phyloP scores from a whole-genome alignment of 2,888 invertebrate species.

The Arrhopalites spinosus region DNA sequence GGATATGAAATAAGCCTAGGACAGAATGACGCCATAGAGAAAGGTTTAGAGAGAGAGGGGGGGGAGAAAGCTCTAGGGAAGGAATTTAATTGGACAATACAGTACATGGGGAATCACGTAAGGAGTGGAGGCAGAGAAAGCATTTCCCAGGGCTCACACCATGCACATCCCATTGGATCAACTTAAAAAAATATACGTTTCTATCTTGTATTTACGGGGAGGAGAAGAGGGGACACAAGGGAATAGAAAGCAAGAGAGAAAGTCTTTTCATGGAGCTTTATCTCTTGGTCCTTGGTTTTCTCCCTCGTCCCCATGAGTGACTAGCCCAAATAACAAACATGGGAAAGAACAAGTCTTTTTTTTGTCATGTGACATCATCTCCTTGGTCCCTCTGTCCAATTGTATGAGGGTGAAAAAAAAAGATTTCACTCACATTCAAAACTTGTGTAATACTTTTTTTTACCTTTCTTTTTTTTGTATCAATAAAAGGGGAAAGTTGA shows the following conservation, averaged over 20 bases:
- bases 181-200: background rate
- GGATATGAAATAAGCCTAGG: background rate
- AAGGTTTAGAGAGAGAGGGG: too few relatives aligned
- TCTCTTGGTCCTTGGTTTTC: background rate
- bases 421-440: background rate
- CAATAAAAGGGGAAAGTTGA: too few relatives aligned
- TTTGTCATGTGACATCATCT: background rate
- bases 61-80: constrained; percentile 15
- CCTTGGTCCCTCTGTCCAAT: background rate
- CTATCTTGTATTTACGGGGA: background rate
- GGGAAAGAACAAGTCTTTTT: background rate
- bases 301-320: background rate
- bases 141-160: background rate
- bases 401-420: background rate
- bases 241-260: constrained; percentile 18
- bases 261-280: constrained; percentile 27
- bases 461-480: background rate
- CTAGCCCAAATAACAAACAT: background rate
- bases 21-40: constrained; percentile 15
- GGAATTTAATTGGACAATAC: constrained; percentile 19
- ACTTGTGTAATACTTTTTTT: background rate
- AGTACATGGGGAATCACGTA: constrained; percentile 7
- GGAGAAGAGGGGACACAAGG: constrained; percentile 9
- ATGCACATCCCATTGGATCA: constrained; percentile 6
- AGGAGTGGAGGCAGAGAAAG: background rate